Conservation (phyloP, 1,140 invertebrate species). For the Anagrus nilaparvatae region DNA sequence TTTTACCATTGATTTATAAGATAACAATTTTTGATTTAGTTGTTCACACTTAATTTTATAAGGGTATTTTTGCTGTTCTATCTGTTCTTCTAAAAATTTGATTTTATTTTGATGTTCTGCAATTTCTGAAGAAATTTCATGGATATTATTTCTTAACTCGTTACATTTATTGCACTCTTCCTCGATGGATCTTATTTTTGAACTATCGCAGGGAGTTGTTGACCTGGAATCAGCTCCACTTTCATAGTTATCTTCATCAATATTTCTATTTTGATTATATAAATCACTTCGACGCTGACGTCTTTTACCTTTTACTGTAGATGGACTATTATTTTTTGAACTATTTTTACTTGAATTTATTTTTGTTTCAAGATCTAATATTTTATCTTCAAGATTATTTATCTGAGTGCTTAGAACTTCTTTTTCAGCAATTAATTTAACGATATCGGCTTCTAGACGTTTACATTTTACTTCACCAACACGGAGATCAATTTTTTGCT, state of each 20-base stretch:
- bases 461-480: constrained; percentile 7
- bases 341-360: constrained; percentile 18
- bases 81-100: constrained; percentile 28
- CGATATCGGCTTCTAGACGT: constrained; percentile 10
- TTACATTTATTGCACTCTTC: constrained; percentile 13
- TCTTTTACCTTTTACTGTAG: constrained; percentile 17
- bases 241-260: constrained; percentile 19
- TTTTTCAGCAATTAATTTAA: constrained; percentile 11
- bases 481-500: constrained; percentile 11
- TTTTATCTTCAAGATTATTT: constrained; percentile 15
- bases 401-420: constrained; percentile 5
- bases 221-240: constrained; percentile 14
- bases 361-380: constrained; percentile 20
- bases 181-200: background rate
- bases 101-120: constrained; percentile 30
- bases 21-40: constrained; percentile 21
- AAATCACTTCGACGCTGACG: constrained; percentile 24
- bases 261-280: constrained; percentile 27
- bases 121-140: constrained; percentile 26
- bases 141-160: constrained; percentile 23
- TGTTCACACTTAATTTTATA: constrained; percentile 29
- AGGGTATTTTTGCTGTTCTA: constrained; percentile 28
- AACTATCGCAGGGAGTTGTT: constrained; percentile 7
- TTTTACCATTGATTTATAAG: constrained; percentile 24
- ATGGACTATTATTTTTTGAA: constrained; percentile 23